Conservation (phyloP, 2,113 vertebrate species). For the Clarias batrachus region DNA sequence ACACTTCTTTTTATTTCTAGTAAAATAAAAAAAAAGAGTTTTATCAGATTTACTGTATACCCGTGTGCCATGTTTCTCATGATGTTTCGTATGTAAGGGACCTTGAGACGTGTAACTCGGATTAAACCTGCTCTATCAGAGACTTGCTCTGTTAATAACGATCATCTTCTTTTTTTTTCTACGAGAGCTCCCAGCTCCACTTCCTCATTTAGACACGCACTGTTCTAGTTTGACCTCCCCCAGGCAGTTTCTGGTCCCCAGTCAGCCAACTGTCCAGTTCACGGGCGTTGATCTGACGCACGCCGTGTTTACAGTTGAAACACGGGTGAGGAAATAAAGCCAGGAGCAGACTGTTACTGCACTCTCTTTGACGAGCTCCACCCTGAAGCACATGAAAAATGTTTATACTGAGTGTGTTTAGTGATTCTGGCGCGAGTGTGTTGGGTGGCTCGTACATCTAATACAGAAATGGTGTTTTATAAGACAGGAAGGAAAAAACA, state of each 20-base stretch:
- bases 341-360: conserved; percentile 13
- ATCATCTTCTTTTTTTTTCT: not conserved
- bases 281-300: conserved; percentile 44
- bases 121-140: not conserved
- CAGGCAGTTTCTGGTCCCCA: conserved; percentile 33
- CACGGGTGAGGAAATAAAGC: conserved; percentile 21
- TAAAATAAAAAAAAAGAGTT: not conserved
- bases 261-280: not conserved
- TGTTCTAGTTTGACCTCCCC: not conserved
- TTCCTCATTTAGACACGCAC: not conserved
- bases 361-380: not conserved
- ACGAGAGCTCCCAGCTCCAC: not conserved
- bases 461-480: not conserved
- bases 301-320: conserved; percentile 26
- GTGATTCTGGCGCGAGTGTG: not conserved
- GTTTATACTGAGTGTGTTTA: not conserved
- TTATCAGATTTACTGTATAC: not conserved
- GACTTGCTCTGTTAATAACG: not conserved
- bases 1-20: not conserved
- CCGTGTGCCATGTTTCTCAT: not conserved
- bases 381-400: not conserved
- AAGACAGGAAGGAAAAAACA: too few relatives aligned
- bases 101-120: not conserved
- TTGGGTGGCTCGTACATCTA: not conserved
- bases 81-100: not conserved